Percentiles rank a stretch among this genome's conserved stretches.
phyloP scores from a whole-genome alignment of 2,888 invertebrate genomes.

The Priocnemis perturbator region DNA sequence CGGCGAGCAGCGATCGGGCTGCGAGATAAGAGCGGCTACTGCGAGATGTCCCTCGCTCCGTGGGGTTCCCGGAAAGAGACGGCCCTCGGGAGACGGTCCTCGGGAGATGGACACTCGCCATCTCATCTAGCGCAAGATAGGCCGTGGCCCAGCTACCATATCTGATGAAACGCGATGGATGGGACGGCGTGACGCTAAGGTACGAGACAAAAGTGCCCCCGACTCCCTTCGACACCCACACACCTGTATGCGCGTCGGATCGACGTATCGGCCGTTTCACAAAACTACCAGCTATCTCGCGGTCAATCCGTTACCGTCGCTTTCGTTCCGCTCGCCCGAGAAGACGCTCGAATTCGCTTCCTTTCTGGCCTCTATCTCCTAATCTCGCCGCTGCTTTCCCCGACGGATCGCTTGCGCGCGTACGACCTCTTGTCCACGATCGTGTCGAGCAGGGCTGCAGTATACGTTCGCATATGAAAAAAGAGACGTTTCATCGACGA shows the following conservation, averaged over 20 bases:
- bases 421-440: conserved; percentile 26
- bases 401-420: too few species aligned
- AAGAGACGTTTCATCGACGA: too few species aligned
- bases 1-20: conserved; percentile 64
- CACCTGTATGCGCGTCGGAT: not conserved
- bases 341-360: too few species aligned
- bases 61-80: conserved; percentile 67
- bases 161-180: conserved; percentile 65
- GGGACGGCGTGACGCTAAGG: conserved; percentile 60
- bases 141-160: conserved; percentile 60
- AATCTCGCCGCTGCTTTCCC: conserved; percentile 16
- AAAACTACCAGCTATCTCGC: too few species aligned
- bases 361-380: too few species aligned
- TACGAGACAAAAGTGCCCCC: conserved; percentile 61
- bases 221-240: conserved; percentile 3
- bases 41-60: conserved; percentile 59
- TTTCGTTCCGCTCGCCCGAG: conserved; percentile 3
- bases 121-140: conserved; percentile 66
- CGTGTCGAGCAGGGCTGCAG: conserved; percentile 7
- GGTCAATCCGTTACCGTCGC: too few species aligned
- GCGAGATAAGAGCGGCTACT: conserved; percentile 63
- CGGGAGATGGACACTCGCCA: conserved; percentile 59
- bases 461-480: too few species aligned
- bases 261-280: too few species aligned
- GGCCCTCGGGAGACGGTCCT: too few species aligned